These are phyloP conservation scores for Microcebus murinus DNA, from an alignment of 2,113 vertebrate genomes.

Conservation along the genomic window DNA sequence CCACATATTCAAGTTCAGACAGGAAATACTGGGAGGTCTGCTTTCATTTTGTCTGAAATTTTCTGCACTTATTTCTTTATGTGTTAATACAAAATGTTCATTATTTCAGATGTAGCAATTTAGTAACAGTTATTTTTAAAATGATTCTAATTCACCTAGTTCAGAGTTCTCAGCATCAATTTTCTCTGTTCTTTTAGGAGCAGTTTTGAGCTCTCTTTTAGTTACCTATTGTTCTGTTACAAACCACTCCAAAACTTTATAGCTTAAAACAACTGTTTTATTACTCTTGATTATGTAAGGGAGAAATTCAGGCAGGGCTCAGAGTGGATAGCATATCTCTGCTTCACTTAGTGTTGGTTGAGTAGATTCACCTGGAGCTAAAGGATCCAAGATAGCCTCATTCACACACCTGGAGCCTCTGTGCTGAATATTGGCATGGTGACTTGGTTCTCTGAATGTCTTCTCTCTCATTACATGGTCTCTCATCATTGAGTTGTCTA, in stretches of 20 bases:
- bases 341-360: not conserved
- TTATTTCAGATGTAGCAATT: not conserved
- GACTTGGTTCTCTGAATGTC: not conserved
- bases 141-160: not conserved
- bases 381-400: not conserved
- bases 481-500: not conserved
- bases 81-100: constrained; percentile 40
- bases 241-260: not conserved
- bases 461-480: not conserved
- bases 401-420: not conserved
- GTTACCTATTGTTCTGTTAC: not conserved
- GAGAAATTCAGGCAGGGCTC: not conserved
- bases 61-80: constrained; percentile 48
- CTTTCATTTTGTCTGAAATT: constrained; percentile 42
- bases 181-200: not conserved
- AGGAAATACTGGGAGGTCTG: constrained; percentile 40
- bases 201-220: not conserved
- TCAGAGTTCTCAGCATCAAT: not conserved
- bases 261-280: not conserved
- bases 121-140: constrained; percentile 26
- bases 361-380: not conserved
- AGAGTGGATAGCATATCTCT: not conserved
- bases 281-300: not conserved
- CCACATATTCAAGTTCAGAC: constrained; percentile 20
- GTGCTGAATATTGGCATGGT: not conserved